These are phyloP conservation scores for Pseudoatta argentina DNA, from an alignment of 1,140 invertebrate species.

Conservation along the genomic window DNA sequence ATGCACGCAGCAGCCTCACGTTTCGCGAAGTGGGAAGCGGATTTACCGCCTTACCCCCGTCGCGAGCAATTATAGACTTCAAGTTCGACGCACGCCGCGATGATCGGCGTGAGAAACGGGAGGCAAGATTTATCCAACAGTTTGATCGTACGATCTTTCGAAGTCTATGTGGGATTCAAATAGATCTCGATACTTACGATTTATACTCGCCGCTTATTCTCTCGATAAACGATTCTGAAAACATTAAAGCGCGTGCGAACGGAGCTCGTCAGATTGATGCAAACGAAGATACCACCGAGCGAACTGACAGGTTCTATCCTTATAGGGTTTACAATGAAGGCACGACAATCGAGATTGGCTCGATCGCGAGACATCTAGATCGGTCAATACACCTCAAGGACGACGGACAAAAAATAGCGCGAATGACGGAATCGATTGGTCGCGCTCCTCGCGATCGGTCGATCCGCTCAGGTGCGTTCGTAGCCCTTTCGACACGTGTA, in stretches of 20 bases:
- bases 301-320: not conserved
- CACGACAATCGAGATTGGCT: constrained; percentile 30
- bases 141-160: not conserved
- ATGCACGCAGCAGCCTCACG: constrained; percentile 66
- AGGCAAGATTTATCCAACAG: not conserved
- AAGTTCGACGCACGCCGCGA: constrained; percentile 26
- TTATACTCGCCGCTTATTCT: not conserved
- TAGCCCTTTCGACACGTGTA: constrained; percentile 71
- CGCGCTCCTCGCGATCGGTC: constrained; percentile 72
- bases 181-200: not conserved
- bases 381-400: constrained; percentile 60
- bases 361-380: constrained; percentile 62
- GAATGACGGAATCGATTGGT: constrained; percentile 70
- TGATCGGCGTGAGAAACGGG: constrained; percentile 38
- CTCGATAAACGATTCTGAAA: not conserved
- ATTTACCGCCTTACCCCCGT: constrained; percentile 50
- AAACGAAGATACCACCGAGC: not conserved
- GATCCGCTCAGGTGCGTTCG: constrained; percentile 74
- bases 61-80: constrained; percentile 36
- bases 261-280: not conserved
- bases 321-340: not conserved
- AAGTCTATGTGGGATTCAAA: not conserved
- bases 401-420: constrained; percentile 64
- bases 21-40: constrained; percentile 64
- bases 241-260: constrained; percentile 2